A percentile compares a stretch with the other conserved stretches of the same genome.
Conservation (phyloP, 2,797 vertebrate genomes). For the Xiphophorus birchmanni region DNA sequence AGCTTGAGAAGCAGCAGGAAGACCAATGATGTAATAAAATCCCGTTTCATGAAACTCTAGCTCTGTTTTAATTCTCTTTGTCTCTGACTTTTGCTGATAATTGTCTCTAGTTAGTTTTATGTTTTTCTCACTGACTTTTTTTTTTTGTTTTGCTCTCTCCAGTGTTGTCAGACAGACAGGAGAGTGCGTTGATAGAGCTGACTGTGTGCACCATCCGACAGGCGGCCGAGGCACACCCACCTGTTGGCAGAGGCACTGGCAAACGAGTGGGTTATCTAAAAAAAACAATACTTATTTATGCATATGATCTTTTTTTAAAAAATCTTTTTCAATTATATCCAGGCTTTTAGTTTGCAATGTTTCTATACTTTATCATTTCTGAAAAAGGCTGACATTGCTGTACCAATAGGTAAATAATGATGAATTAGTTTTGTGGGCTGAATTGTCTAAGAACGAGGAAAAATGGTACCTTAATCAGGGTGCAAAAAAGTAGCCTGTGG, state of each 20-base stretch:
- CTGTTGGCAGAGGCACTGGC: conserved; percentile 97
- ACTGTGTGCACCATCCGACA: conserved; percentile 97
- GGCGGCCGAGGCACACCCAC: conserved; percentile 97
- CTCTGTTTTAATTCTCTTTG: background rate
- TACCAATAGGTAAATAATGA: background rate
- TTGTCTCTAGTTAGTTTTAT: background rate
- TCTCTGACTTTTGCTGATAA: conserved; percentile 16
- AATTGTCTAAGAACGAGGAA: background rate
- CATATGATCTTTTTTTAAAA: background rate
- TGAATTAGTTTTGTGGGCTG: background rate
- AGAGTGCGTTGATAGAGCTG: conserved; percentile 96
- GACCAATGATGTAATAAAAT: conserved; percentile 33
- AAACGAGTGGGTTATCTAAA: conserved; percentile 86
- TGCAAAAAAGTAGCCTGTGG: background rate
- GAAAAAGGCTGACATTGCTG: background rate
- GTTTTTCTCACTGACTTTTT: background rate
- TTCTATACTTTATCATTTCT: background rate
- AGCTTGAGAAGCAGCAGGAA: background rate
- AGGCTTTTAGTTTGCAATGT: background rate
- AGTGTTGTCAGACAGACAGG: conserved; percentile 97
- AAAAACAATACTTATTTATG: background rate
- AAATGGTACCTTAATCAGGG: background rate
- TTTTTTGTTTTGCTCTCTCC: conserved; percentile 1
- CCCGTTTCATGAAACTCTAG: conserved; percentile 24
- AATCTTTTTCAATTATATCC: background rate